Conservation (phyloP, 2,113 vertebrate species). For the Ageneiosus marmoratus region DNA sequence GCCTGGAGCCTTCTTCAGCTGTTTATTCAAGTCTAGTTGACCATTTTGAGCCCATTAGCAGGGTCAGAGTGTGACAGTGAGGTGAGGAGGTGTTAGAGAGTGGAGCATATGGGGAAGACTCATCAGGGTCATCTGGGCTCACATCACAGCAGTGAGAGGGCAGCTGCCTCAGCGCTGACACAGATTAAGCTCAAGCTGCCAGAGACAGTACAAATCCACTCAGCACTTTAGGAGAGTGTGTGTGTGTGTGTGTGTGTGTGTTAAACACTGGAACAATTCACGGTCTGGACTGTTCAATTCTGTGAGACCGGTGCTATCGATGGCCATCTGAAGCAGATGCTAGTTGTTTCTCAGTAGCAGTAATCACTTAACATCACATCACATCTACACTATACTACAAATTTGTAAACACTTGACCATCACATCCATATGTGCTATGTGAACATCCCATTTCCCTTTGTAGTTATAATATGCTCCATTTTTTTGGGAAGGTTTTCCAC, state of each 20-base stretch:
- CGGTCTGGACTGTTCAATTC: background rate
- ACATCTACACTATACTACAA: background rate
- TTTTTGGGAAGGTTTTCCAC: background rate
- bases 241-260: background rate
- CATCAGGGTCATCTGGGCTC: constrained; percentile 33
- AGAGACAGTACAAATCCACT: constrained; percentile 40
- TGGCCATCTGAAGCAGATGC: background rate
- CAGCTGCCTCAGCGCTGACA: constrained; percentile 54
- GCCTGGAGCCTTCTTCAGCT: background rate
- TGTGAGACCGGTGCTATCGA: background rate
- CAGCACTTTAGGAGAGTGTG: background rate
- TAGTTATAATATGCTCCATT: background rate
- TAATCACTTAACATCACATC: background rate
- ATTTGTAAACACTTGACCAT: background rate
- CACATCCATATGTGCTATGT: background rate
- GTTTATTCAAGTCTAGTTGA: background rate
- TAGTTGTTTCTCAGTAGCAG: background rate
- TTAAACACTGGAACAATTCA: background rate
- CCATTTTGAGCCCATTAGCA: constrained; percentile 26
- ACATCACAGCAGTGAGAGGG: constrained; percentile 27
- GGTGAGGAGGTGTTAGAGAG: constrained; percentile 19
- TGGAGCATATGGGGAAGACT: background rate
- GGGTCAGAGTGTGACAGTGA: constrained; percentile 35
- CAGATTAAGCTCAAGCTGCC: constrained; percentile 57
- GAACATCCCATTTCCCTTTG: background rate